phyloP scores from a whole-genome alignment of 1,140 invertebrate species.

The Pseudomyrmex pallidus region DNA sequence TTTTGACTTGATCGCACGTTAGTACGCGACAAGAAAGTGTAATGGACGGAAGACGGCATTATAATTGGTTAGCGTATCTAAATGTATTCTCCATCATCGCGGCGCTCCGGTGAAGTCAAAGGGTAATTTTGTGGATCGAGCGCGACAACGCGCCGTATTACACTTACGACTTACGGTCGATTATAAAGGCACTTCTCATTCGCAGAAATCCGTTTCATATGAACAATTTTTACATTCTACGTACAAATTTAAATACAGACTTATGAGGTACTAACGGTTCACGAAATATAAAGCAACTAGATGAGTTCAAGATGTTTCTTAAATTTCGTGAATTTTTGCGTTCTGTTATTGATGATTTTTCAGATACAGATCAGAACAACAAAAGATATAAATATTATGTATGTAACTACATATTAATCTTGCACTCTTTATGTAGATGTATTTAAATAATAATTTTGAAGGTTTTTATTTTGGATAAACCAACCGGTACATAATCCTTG shows the following conservation, averaged over 20 bases:
- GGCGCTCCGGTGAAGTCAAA: slow-evolving; percentile 23
- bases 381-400: too few species aligned
- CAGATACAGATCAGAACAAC: too few species aligned
- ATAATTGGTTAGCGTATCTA: slow-evolving; percentile 55
- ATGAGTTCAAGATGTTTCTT: too few species aligned
- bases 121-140: slow-evolving; percentile 21
- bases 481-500: too few species aligned
- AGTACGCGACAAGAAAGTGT: slow-evolving; percentile 11
- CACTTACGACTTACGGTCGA: slow-evolving; percentile 5
- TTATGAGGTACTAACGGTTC: neutral
- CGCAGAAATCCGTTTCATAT: neutral
- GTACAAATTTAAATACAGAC: neutral
- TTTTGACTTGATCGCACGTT: slow-evolving; percentile 10
- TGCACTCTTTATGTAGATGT: too few species aligned
- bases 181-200: slow-evolving; percentile 8
- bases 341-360: too few species aligned
- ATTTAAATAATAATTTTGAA: too few species aligned
- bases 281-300: neutral
- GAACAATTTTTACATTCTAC: neutral
- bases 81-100: slow-evolving; percentile 45
- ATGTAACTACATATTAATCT: too few species aligned
- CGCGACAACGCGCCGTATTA: neutral
- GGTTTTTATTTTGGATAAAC: too few species aligned
- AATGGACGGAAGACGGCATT: neutral
- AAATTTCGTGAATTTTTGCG: too few species aligned